Conservation (phyloP, 2,888 invertebrate genomes). For the Hypsopygia costalis region DNA sequence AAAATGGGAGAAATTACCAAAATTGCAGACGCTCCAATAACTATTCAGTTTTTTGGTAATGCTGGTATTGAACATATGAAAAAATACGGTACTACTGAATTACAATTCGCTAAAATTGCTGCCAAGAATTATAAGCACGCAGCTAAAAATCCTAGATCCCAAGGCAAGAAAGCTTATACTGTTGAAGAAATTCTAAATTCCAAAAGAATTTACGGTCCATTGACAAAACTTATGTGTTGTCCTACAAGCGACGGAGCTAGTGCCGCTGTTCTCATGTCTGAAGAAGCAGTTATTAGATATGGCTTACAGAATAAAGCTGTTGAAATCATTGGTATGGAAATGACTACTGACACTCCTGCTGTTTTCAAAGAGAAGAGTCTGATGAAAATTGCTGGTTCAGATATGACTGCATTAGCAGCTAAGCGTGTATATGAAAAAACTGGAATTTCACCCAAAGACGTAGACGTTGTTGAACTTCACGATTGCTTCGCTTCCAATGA, state of each 20-base stretch:
- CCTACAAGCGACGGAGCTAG: conserved; percentile 99
- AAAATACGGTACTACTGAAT: conserved; percentile 94
- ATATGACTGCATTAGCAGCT: conserved; percentile 94
- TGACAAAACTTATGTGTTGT: conserved; percentile 99
- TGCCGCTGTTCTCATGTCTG: conserved; percentile 94
- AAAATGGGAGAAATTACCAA: conserved; percentile 92
- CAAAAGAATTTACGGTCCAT: conserved; percentile 91
- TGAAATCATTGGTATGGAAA: conserved; percentile 97
- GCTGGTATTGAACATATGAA: conserved; percentile 98
- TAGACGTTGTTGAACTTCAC: conserved; percentile 97
- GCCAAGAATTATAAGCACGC: conserved; percentile 99
- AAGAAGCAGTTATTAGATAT: conserved; percentile 92
- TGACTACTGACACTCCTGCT: conserved; percentile 94
- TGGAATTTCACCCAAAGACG: conserved; percentile 87
- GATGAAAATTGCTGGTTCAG: conserved; percentile 92
- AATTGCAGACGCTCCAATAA: conserved; percentile 90
- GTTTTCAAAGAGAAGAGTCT: conserved; percentile 90
- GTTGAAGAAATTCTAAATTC: conserved; percentile 94
- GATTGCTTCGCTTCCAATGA: conserved; percentile 99
- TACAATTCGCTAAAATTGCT: conserved; percentile 98
- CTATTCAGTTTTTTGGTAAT: conserved; percentile 98
- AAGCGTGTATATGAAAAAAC: conserved; percentile 87
- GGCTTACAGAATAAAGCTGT: conserved; percentile 92
- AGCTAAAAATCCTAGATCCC: conserved; percentile 97
- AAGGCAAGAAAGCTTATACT: conserved; percentile 95